Evolutionary conservation across 2,888 invertebrate species (phyloP).

Genomic region (Trachelus troglodyta): DNA sequence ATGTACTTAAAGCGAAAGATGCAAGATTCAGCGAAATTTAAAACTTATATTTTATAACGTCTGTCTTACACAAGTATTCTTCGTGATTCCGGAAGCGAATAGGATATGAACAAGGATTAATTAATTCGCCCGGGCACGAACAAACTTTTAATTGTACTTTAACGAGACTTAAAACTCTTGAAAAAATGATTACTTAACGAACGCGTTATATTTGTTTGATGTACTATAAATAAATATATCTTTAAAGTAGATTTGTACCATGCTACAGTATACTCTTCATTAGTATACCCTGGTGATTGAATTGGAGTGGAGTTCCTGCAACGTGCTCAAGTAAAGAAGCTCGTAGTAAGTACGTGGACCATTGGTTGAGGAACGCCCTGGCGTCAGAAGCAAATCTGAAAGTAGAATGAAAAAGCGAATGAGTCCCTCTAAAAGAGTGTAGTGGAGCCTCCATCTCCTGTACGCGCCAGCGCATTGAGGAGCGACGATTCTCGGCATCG

Average conservation of each 20-base stretch:
- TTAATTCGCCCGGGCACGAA: not conserved
- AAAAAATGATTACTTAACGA: not conserved
- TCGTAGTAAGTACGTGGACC: not conserved
- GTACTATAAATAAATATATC: not conserved
- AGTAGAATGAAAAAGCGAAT: not conserved
- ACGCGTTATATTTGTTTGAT: not conserved
- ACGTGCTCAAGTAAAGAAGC: not conserved
- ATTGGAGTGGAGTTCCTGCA: not conserved
- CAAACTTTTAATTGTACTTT: not conserved
- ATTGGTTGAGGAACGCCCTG: not conserved
- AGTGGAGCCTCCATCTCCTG: not conserved
- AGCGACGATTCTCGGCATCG: not conserved
- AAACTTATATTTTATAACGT: not conserved
- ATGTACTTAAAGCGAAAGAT: slow-evolving; percentile 20
- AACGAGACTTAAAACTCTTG: not conserved
- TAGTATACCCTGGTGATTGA: not conserved
- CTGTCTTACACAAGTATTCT: not conserved
- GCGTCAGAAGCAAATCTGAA: not conserved
- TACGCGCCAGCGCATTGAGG: not conserved
- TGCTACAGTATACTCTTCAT: not conserved
- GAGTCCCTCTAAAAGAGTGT: not conserved
- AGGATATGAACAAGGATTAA: not conserved
- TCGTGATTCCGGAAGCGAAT: not conserved
- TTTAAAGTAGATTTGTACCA: not conserved
- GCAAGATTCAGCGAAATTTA: slow-evolving; percentile 3